A percentile compares a stretch with the other conserved stretches of the same genome.
These are phyloP conservation scores for Acestrorhynchus altus DNA, from an alignment of 2,797 vertebrate species.

Conservation along the genomic window DNA sequence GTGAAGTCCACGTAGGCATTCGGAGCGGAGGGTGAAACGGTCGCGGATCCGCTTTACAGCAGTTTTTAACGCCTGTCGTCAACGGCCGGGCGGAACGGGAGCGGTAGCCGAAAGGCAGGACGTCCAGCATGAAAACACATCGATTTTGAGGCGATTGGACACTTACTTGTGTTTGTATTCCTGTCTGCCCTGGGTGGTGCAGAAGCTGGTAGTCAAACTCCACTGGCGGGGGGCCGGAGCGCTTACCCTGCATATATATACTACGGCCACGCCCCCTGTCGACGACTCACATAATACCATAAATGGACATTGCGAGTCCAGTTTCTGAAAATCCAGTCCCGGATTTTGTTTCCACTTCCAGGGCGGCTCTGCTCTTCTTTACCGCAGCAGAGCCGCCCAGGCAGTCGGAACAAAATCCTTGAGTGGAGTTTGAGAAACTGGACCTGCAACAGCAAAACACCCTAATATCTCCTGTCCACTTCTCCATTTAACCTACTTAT, in stretches of 20 bases:
- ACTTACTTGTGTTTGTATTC: constrained; percentile 84
- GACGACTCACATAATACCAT: constrained; percentile 50
- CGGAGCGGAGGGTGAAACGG: constrained; percentile 69
- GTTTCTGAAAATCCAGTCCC: too few relatives aligned
- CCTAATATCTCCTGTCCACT: too few relatives aligned
- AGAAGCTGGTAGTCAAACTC: constrained; percentile 85
- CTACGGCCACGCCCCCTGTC: constrained; percentile 72
- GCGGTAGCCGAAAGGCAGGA: background rate
- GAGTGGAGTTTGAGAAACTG: too few relatives aligned
- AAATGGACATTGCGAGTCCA: too few relatives aligned
- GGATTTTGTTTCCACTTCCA: too few relatives aligned
- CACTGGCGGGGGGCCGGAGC: constrained; percentile 81
- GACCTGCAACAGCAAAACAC: too few relatives aligned
- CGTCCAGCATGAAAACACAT: background rate
- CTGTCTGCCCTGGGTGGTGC: constrained; percentile 86
- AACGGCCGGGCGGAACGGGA: background rate
- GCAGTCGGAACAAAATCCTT: too few relatives aligned
- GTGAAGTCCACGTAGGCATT: constrained; percentile 86
- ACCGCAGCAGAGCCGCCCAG: too few relatives aligned
- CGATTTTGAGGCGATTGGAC: constrained; percentile 16
- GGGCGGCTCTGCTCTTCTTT: too few relatives aligned
- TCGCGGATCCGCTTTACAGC: constrained; percentile 69
- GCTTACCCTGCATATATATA: constrained; percentile 76
- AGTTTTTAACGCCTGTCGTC: background rate
- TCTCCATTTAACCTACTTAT: too few relatives aligned